Evolutionary conservation across 2,797 vertebrate genomes (phyloP), one percentile per base, ranked within the genome.

Genomic region (Pangasius mekongensis): DNA sequence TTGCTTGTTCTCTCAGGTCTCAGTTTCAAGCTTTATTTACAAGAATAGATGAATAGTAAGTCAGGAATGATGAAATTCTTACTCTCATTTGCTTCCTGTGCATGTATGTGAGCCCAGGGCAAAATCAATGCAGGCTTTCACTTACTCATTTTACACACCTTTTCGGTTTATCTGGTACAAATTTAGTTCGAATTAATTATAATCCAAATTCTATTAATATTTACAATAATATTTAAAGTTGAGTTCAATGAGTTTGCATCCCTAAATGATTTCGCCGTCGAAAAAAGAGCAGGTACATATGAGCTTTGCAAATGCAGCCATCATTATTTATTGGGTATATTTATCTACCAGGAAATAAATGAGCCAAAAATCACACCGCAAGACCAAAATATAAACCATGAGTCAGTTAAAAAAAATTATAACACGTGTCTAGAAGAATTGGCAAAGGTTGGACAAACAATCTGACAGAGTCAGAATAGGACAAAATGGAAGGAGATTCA

Each of bases 11-110:
- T 64, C 60, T 47, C 24, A 66, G 39, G 81, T 83, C 60, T 83
- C 80, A 64, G 80, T 82, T 82, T 62, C 36, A 64, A 83, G 39
- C 39, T 66, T 83, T 66, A 83, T 49, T 83, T 49, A 83, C 7
- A 49, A 60, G 78, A 81, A 13, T 0, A 81, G 52, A 30, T 0
- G 7, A 81, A n/a, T 66, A 47, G 6, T 49, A 64, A 66, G 14
- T 83, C 81, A 52, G 49, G 16, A 33, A 84, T 69, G 47, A 52
- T 69, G 18, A 84, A 54, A 52, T 84, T 54, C 20, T 71, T 56
- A 22, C 60, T 83, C 24, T 20, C 10, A 56, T 80, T 80, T 80
- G 77, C 52, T 80, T 80, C 52, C 52, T 80, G 52, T 78, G 49
- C 33, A 60, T 82, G 33, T 16, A 60, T 62, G 22, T 62, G 36